phyloP scores from a whole-genome alignment of 2,797 vertebrate species.

The Ctenopoma multispine region DNA sequence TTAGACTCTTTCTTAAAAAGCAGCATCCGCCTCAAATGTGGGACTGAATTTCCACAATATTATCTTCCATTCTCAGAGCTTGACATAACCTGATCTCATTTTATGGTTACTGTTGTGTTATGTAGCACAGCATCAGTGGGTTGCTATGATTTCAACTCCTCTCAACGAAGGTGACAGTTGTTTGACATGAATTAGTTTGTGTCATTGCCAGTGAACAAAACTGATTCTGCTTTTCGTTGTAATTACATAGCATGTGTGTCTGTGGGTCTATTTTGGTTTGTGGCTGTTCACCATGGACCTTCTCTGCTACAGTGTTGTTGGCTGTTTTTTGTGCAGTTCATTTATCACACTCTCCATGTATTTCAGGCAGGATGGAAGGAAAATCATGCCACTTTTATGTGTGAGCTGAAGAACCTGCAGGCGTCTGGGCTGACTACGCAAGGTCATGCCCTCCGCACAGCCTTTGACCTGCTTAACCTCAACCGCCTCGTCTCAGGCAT shows the following conservation, averaged over 20 bases:
- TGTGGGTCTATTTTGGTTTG: slow-evolving; percentile 52
- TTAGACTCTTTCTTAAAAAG: slow-evolving; percentile 41
- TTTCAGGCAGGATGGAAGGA: slow-evolving; percentile 98
- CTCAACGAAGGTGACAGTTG: slow-evolving; percentile 13
- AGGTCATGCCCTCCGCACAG: slow-evolving; percentile 94
- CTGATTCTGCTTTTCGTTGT: slow-evolving; percentile 28
- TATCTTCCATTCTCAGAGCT: slow-evolving; percentile 45
- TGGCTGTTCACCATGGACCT: slow-evolving; percentile 18
- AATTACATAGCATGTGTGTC: slow-evolving; percentile 31
- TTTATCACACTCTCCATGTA: slow-evolving; percentile 39
- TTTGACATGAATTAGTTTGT: slow-evolving; percentile 27
- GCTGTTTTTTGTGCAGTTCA: slow-evolving; percentile 6
- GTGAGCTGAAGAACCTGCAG: slow-evolving; percentile 98
- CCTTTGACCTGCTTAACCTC: slow-evolving; percentile 98
- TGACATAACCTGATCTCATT: slow-evolving; percentile 33
- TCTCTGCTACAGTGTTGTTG: neutral
- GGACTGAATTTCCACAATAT: slow-evolving; percentile 34
- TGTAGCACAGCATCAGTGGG: slow-evolving; percentile 4
- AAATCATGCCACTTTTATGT: slow-evolving; percentile 99
- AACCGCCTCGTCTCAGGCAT: slow-evolving; percentile 99
- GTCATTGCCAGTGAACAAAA: slow-evolving; percentile 29
- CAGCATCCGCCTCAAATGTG: slow-evolving; percentile 30
- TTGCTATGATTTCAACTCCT: slow-evolving; percentile 1
- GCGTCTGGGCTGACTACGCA: slow-evolving; percentile 94
- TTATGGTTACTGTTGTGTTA: slow-evolving; percentile 20